Conservation (phyloP, 1,140 invertebrate species). For the Heterodera schachtii region DNA sequence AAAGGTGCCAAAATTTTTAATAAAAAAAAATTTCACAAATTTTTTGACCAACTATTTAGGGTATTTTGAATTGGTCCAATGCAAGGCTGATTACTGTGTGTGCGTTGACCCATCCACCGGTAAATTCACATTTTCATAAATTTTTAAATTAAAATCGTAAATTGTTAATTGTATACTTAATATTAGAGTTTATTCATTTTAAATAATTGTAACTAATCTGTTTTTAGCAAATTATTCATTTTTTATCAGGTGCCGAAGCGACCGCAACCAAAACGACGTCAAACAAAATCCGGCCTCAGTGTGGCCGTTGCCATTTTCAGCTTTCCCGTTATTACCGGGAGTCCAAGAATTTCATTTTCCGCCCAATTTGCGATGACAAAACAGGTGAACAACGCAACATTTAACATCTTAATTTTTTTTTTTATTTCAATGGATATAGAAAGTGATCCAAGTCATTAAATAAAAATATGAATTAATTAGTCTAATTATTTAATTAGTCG, state of each 20-base stretch:
- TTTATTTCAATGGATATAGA: no score
- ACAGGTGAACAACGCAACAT: slow-evolving; percentile 10
- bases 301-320: slow-evolving; percentile 19
- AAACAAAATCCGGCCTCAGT: slow-evolving; percentile 19
- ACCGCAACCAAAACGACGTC: slow-evolving; percentile 15
- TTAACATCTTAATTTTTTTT: no score
- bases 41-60: neutral
- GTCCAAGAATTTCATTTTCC: slow-evolving; percentile 14
- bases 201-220: no score
- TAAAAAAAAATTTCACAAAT: no score
- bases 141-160: no score
- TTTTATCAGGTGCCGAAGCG: slow-evolving; percentile 21
- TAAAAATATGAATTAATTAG: neutral
- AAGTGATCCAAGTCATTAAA: no score
- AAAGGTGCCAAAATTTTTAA: neutral
- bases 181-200: no score
- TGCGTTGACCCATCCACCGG: slow-evolving; percentile 36
- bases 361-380: slow-evolving; percentile 27
- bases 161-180: no score
- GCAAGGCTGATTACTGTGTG: slow-evolving; percentile 29
- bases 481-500: neutral
- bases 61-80: slow-evolving; percentile 30
- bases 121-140: neutral
- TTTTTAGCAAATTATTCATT: neutral
- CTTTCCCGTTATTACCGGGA: slow-evolving; percentile 25